Evolutionary conservation across 2,113 vertebrate genomes (phyloP).

Genomic region (Centropus bengalensis): DNA sequence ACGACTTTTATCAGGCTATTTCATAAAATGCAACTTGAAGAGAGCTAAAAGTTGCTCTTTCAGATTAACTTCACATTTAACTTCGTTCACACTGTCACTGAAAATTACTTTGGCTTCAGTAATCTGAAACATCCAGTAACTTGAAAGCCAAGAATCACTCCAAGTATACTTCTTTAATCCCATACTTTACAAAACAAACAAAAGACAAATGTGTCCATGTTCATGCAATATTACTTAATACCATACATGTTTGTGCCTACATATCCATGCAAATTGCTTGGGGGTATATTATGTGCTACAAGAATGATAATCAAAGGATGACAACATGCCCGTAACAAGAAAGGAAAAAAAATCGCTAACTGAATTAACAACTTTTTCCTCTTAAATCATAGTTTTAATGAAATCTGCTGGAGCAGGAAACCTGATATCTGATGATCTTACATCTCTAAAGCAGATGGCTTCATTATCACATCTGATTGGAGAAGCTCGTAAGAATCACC

Average conservation of each 20-base stretch:
- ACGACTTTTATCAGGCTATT: not conserved
- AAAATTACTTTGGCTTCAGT: not conserved
- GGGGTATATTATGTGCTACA: not conserved
- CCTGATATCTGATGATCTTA: not conserved
- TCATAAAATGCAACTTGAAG: not conserved
- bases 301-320: not conserved
- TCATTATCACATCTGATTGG: not conserved
- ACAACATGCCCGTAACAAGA: not conserved
- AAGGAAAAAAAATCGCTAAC: rapidly evolving
- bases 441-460: conserved; percentile 18
- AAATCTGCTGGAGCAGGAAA: not conserved
- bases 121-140: not conserved
- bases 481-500: conserved; percentile 38
- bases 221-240: not conserved
- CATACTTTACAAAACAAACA: not conserved
- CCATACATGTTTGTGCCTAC: not conserved
- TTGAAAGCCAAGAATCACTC: not conserved
- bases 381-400: not conserved
- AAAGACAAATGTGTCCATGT: not conserved
- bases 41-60: not conserved
- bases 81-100: not conserved
- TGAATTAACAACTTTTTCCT: not conserved
- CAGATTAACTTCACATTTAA: not conserved
- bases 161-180: not conserved
- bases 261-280: not conserved